Base-by-base conservation (phyloP, 2,888 invertebrate genomes). In the Isotomurus palustris region DNA sequence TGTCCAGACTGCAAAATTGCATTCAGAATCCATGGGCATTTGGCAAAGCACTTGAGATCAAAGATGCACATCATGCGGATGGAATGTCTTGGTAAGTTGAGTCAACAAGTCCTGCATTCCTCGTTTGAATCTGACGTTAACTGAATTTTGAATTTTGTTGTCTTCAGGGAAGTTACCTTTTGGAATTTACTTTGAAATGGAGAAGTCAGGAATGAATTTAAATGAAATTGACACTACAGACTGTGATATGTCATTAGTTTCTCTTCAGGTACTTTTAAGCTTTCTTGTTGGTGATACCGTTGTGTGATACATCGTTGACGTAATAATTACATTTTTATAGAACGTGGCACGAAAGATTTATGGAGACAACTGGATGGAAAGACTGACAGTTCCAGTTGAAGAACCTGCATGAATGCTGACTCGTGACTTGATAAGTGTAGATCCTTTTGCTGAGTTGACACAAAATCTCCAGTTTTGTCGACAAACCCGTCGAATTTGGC, bases 211-310 rank as follows among this genome's bases (percentile, higher is more conserved):
- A 65, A 85, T 88, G 62, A 88, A 91, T 77, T 81, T 95, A 67
- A 91, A 91, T 59, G 92, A 94, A 74, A 92, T 96, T 72, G 95
- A 96, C 75, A 95, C 95, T 2, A 89, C 92, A 50, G 94, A 95
- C 78, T 95, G 94, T 78, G 92, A 93, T 74, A 91, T 90, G 78
- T 93, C 94, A 60, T 81, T 94, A 68, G 87, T 88, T 72, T 93
- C 92, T 76, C 81, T 94, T 67, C 82, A 91, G 82, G 80, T 84
- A 66, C 66, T 6, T 21, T 40, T 19, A 32, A 10, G 8, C 32
- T 14, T 32, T 14, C 8, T 32, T 32, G 8, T 32, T 32, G 14
- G 32, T 32, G 8, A 32, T 32, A 10, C 14, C 32, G 32, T 32
- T 14, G 10, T 21, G 25, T 32, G 29, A 14, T 24, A 12, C 10